Evolutionary conservation across 2,888 invertebrate species (phyloP).

Genomic region (Hyppa rectilinea): DNA sequence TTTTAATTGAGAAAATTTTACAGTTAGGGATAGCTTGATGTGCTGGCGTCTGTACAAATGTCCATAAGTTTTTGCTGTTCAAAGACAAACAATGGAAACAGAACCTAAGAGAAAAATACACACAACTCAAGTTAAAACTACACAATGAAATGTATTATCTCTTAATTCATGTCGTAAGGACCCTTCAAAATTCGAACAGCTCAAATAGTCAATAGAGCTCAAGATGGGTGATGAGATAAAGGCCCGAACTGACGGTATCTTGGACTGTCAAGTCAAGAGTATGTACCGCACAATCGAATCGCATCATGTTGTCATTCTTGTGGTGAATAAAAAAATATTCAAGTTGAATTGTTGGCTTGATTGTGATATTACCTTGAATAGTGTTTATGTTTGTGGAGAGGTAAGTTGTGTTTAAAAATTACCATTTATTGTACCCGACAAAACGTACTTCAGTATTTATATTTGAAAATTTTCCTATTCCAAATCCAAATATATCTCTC

Average conservation of each 20-base stretch:
- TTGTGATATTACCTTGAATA: slow-evolving; percentile 39
- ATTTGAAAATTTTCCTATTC: neutral
- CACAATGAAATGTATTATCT: slow-evolving; percentile 60
- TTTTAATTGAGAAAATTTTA: no score
- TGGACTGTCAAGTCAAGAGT: slow-evolving; percentile 72
- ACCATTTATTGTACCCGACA: neutral
- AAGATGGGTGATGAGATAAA: slow-evolving; percentile 77
- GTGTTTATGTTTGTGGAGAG: neutral
- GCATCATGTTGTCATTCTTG: slow-evolving; percentile 67
- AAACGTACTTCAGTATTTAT: neutral
- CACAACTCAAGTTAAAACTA: slow-evolving; percentile 22
- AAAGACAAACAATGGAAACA: neutral
- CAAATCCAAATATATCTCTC: neutral
- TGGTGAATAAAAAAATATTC: slow-evolving; percentile 45
- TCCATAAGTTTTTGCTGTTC: neutral
- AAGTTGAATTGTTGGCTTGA: slow-evolving; percentile 31
- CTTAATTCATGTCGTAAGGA: slow-evolving; percentile 67
- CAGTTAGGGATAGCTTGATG: no score
- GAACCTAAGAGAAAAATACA: neutral
- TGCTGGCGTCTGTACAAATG: no score
- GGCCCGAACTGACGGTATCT: slow-evolving; percentile 74
- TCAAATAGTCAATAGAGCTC: slow-evolving; percentile 69
- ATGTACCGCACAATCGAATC: slow-evolving; percentile 67
- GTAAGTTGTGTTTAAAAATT: slow-evolving; percentile 6
- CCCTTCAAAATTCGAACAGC: slow-evolving; percentile 69